A percentile compares a stretch with the other conserved stretches of the same genome.
Conservation (phyloP, 2,888 invertebrate genomes). For the Troides helena region DNA sequence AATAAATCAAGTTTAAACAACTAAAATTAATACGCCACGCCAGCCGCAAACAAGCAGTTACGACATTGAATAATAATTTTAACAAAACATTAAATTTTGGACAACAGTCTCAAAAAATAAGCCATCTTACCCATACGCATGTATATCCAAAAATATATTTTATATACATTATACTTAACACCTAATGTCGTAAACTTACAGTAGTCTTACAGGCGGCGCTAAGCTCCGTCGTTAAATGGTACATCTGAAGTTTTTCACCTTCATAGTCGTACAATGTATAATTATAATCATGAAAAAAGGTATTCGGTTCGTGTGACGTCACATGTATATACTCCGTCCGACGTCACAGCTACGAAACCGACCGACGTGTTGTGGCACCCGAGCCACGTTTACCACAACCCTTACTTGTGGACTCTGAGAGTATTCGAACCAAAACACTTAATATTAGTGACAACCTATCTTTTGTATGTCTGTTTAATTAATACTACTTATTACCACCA, state of each 20-base stretch:
- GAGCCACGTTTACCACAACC: not conserved
- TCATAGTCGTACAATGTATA: not conserved
- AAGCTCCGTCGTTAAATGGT: slow-evolving; percentile 24
- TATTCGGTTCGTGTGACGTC: not conserved
- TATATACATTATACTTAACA: slow-evolving; percentile 51
- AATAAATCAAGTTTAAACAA: not conserved
- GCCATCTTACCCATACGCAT: slow-evolving; percentile 54
- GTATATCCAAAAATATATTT: slow-evolving; percentile 71
- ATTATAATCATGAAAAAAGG: no score
- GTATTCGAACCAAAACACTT: not conserved
- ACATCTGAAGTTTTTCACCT: not conserved
- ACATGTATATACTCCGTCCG: not conserved
- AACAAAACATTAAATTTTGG: slow-evolving; percentile 69
- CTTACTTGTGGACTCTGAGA: not conserved
- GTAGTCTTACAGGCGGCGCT: slow-evolving; percentile 28
- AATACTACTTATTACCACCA: not conserved
- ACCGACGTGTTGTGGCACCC: not conserved
- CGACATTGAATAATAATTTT: slow-evolving; percentile 43
- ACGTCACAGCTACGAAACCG: not conserved
- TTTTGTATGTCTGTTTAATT: not conserved
- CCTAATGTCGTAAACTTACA: slow-evolving; percentile 20
- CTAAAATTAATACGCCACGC: slow-evolving; percentile 11
- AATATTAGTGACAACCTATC: slow-evolving; percentile 5
- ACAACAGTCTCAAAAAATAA: slow-evolving; percentile 78
- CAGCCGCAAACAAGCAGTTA: slow-evolving; percentile 22